Percentiles rank a stretch among this genome's conserved stretches.
phyloP scores from a whole-genome alignment of 2,797 vertebrate genomes.

The Bradypus variegatus region DNA sequence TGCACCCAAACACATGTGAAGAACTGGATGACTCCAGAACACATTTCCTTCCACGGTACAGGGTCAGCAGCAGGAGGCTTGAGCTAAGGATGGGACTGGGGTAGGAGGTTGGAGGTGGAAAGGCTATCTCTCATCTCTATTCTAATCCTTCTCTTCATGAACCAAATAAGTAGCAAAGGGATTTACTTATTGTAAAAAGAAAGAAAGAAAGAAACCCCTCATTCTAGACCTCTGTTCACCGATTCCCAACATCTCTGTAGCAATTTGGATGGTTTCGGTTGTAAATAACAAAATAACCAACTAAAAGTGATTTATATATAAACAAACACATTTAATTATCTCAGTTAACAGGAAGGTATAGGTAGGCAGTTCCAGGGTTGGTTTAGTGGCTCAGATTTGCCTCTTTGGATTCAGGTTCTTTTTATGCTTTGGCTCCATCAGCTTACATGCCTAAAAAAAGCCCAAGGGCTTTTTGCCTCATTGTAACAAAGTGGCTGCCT shows the following conservation, averaged over 20 bases:
- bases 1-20: neutral
- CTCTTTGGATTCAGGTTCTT: neutral
- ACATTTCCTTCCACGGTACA: neutral
- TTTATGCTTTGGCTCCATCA: neutral
- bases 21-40: neutral
- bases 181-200: neutral
- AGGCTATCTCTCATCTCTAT: neutral
- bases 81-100: neutral
- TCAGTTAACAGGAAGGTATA: conserved; percentile 21
- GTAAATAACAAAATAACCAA: conserved; percentile 16
- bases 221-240: neutral
- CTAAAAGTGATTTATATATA: neutral
- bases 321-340: conserved; percentile 45
- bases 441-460: neutral
- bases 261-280: neutral
- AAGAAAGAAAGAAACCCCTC: too few relatives aligned
- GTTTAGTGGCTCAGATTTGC: neutral
- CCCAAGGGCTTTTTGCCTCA: neutral
- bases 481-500: neutral
- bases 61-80: neutral
- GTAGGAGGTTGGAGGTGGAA: neutral
- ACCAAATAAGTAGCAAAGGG: neutral
- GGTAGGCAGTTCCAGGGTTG: neutral
- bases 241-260: neutral
- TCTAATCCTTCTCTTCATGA: neutral